A percentile compares a stretch with the other conserved stretches of the same genome.
Conservation (phyloP, 2,888 invertebrate genomes). For the Helicoverpa assulta region DNA sequence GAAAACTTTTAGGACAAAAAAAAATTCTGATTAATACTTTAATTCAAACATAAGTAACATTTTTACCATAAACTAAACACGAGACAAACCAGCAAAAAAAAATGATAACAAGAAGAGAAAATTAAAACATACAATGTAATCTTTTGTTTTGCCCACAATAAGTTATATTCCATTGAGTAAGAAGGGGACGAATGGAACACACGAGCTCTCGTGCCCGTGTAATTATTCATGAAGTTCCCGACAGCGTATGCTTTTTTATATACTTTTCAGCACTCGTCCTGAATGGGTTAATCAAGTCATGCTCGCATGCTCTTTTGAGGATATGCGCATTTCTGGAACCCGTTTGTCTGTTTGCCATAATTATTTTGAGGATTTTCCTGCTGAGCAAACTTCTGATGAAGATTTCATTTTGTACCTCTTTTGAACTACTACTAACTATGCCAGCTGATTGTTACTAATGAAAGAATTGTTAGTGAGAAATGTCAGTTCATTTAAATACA, state of each 20-base stretch:
- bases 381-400: no score
- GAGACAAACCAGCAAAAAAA: not conserved
- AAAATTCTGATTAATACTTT: constrained; percentile 22
- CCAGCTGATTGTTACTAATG: no score
- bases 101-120: constrained; percentile 2
- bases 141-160: constrained; percentile 30
- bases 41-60: not conserved
- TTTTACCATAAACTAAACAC: not conserved
- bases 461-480: no score
- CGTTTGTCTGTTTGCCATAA: constrained; percentile 19
- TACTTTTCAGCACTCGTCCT: constrained; percentile 47
- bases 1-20: constrained; percentile 33
- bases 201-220: constrained; percentile 30
- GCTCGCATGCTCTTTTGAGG: constrained; percentile 33
- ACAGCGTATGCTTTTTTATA: constrained; percentile 51
- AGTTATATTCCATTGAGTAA: constrained; percentile 26
- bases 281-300: constrained; percentile 54
- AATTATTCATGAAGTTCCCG: constrained; percentile 54
- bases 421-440: no score
- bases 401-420: no score
- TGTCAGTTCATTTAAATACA: no score
- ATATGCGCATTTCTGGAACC: constrained; percentile 29
- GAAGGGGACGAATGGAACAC: constrained; percentile 43
- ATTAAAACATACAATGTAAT: constrained; percentile 13
- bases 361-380: constrained; percentile 13